These are phyloP conservation scores for Eucera pruinosa DNA, from an alignment of 2,888 invertebrate species.

Conservation along the genomic window DNA sequence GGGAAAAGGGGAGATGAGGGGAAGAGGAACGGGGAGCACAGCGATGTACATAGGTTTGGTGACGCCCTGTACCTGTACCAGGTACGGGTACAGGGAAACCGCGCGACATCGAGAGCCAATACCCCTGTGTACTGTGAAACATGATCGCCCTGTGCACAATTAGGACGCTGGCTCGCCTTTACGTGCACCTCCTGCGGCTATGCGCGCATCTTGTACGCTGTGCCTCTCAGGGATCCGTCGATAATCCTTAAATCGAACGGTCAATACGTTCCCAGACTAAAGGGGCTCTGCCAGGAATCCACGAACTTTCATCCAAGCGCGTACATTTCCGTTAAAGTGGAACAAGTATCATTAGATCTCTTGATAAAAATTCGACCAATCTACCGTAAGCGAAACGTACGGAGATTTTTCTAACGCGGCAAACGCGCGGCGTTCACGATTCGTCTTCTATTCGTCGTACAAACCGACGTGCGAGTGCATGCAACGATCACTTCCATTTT, in stretches of 20 bases:
- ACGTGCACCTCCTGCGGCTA: constrained; percentile 53
- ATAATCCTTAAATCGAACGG: constrained; percentile 59
- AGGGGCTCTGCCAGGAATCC: too few relatives aligned
- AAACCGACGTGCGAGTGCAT: too few relatives aligned
- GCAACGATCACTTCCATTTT: too few relatives aligned
- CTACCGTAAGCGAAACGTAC: too few relatives aligned
- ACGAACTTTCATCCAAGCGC: too few relatives aligned
- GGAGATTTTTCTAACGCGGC: too few relatives aligned
- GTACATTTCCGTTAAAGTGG: too few relatives aligned
- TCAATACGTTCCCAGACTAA: constrained; percentile 8
- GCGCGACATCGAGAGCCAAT: constrained; percentile 66
- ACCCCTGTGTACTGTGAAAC: constrained; percentile 73
- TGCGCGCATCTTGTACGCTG: constrained; percentile 43
- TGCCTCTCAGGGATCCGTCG: constrained; percentile 46
- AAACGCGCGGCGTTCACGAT: too few relatives aligned
- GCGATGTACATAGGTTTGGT: constrained; percentile 19
- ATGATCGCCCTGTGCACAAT: constrained; percentile 74
- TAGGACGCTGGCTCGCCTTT: constrained; percentile 66
- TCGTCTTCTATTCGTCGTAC: too few relatives aligned
- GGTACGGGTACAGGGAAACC: constrained; percentile 48
- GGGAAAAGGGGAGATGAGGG: too few relatives aligned
- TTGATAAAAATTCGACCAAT: too few relatives aligned
- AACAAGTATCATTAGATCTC: too few relatives aligned
- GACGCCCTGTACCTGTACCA: constrained; percentile 45
- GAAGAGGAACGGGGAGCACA: background rate